Conservation (phyloP, 1,140 invertebrate species). For the Grapholita molesta region DNA sequence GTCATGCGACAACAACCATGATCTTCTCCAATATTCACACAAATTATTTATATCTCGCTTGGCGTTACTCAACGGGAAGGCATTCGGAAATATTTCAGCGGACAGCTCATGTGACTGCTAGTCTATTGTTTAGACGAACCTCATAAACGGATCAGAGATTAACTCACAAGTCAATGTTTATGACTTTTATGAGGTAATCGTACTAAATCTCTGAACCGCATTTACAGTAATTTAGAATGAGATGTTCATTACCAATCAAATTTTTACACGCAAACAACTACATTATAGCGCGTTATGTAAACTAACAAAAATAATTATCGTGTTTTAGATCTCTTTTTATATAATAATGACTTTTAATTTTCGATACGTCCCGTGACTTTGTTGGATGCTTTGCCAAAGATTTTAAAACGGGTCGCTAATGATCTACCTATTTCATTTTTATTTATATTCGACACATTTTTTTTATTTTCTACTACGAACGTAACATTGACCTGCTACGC, state of each 20-base stretch:
- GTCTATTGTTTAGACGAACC: not conserved
- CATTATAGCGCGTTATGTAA: not conserved
- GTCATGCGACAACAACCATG: not conserved
- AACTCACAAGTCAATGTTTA: not conserved
- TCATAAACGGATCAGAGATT: not conserved
- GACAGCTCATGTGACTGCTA: not conserved
- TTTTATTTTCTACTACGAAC: not conserved
- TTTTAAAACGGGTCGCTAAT: conserved; percentile 22
- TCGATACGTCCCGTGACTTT: conserved; percentile 40
- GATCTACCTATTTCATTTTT: not conserved
- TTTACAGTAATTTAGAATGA: not conserved
- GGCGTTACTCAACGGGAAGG: not conserved
- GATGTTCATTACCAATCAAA: not conserved
- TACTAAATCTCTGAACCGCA: not conserved
- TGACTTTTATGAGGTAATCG: not conserved
- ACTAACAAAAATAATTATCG: conserved; percentile 1
- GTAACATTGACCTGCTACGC: not conserved
- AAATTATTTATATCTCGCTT: not conserved
- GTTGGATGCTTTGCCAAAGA: conserved; percentile 47
- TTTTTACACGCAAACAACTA: conserved; percentile 5
- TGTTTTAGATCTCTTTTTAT: not conserved
- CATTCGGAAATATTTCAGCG: not conserved
- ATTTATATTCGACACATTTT: not conserved
- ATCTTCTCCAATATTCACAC: conserved; percentile 1
- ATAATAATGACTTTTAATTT: conserved; percentile 1